Evolutionary conservation across 2,113 vertebrate genomes (phyloP), one percentile per base, ranked within the genome.

Genomic region (Ceyx cyanopectus): DNA sequence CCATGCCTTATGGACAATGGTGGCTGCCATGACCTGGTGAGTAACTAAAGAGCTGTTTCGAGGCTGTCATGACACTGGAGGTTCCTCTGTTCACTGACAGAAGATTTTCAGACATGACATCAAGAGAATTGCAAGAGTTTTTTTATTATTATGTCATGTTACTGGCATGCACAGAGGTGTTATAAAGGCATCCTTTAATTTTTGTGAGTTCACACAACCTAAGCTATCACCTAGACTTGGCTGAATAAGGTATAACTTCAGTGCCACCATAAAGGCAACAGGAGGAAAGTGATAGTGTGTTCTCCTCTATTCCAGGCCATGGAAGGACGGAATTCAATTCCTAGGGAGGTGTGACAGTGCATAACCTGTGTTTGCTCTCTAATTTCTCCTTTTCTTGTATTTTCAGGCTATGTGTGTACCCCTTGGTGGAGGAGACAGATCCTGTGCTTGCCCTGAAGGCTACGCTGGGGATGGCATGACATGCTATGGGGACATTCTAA

Each of bases 1-100:
- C 98, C 98, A 3, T 99, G 99, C 91, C 56, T 93, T 45, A 87
- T 82, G 41, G 95, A 97, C 70, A 99, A 99, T 0, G 99, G 99
- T 22, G 99, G 98, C 93, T 99, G 99, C 92, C 98, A 99, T 21
- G 95, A 81, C 5, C 63, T 98, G 98, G 99, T 99, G 94, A 97
- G 98, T 93, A 77, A 9, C 21, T 40, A 1, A 65, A 56, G 75
- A 45, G 23, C 24, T 90, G 10, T 72, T 53, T 68, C 43, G 62
- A 58, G 61, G 26, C 62, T 80, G 30, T 9, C 43, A 5, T 16
- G 22, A 50, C 65, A 69, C 11, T 45, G 40, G 19, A 57, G 41
- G 12, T 56, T 92, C 27, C 20, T 85, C 40, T 83, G 51, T 63
- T 74, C 27, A 3, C 20, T 79, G 5, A 22, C 29, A 60, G 40